Evolutionary conservation across 2,113 vertebrate species (phyloP).

Genomic region (Sminthopsis crassicaudata): DNA sequence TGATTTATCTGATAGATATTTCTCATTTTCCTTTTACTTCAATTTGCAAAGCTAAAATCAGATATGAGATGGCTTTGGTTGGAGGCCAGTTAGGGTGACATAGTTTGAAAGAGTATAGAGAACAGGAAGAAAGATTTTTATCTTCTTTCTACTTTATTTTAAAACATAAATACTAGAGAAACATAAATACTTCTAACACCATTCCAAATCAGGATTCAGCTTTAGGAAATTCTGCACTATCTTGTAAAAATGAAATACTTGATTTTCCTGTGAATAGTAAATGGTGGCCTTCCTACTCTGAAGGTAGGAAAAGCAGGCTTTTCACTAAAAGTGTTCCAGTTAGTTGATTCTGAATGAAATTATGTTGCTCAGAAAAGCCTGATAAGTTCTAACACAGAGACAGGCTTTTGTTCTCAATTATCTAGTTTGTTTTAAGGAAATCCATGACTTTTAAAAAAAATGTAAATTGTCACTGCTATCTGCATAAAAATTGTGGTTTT

Average conservation of each 20-base stretch:
- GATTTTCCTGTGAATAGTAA: slow-evolving; percentile 67
- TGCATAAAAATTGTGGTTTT: slow-evolving; percentile 58
- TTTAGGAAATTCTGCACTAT: slow-evolving; percentile 27
- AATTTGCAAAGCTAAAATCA: slow-evolving; percentile 15
- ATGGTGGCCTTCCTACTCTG: slow-evolving; percentile 50
- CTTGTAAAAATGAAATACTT: slow-evolving; percentile 47
- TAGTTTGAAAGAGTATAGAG: slow-evolving; percentile 40
- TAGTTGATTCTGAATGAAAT: neutral
- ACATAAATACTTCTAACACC: neutral
- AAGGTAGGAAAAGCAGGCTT: slow-evolving; percentile 39
- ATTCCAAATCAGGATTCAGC: slow-evolving; percentile 32
- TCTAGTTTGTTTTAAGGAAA: slow-evolving; percentile 57
- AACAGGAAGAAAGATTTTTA: neutral
- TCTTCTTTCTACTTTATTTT: neutral
- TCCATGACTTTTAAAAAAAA: slow-evolving; percentile 33
- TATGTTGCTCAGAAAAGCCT: slow-evolving; percentile 9
- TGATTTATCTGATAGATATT: neutral
- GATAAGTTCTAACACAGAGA: slow-evolving; percentile 22
- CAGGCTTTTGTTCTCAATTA: slow-evolving; percentile 49
- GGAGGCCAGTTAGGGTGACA: neutral
- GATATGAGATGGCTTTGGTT: neutral
- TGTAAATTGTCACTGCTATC: slow-evolving; percentile 47
- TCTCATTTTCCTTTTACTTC: neutral
- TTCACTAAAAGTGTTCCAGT: slow-evolving; percentile 37
- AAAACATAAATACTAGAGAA: neutral